Base-by-base conservation (phyloP, 2,797 vertebrate genomes). In the Etheostoma perlongum region DNA sequence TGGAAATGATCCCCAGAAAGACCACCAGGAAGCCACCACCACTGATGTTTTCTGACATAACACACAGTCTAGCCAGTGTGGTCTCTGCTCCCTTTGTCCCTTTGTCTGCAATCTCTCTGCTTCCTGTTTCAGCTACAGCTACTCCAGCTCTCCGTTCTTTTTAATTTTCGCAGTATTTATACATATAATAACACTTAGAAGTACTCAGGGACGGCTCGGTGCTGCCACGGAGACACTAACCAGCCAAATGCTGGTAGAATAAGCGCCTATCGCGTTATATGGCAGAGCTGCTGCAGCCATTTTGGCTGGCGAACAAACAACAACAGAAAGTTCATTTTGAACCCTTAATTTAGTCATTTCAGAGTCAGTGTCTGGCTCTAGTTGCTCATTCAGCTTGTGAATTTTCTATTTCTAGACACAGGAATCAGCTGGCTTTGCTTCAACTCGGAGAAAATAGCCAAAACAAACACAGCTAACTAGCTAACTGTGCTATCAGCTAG, bases 71-170 rank as follows among this genome's bases (percentile, higher is more conserved):
- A 90, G 87, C 9, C 89, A 83, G 77, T 87, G 66, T 74, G 84
- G 52, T 80, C 87, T 88, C 84, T 89, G 73, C 78, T 91, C 81
- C 85, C 90, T 93, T 93, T 93, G 91, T 93, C 25, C 88, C 93
- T 95, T 94, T 95, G 93, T 94, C 90, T 93, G 74, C 90, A 51
- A 85, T 68, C 85, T 86, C 79, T 54, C 85, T 72, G 87, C 89
- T 95, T 95, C 92, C 93, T 93, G 91, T 92, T 36, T 25, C 93
- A 84, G 81, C 84, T 25, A 25, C 3, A 10, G 33, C 9, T 36
- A 36, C 33, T 36, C 8, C 2, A 36, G 52, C 76, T 78, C 51
- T 19, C 44, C 1, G 2, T 19, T 60, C 65, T 72, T 25, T 25
- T 25, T 25, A 25, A 42, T 2, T 42, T 12, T 36, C 78, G 12